Base-by-base conservation (phyloP, 2,113 vertebrate species). In the Triplophysa rosa region DNA sequence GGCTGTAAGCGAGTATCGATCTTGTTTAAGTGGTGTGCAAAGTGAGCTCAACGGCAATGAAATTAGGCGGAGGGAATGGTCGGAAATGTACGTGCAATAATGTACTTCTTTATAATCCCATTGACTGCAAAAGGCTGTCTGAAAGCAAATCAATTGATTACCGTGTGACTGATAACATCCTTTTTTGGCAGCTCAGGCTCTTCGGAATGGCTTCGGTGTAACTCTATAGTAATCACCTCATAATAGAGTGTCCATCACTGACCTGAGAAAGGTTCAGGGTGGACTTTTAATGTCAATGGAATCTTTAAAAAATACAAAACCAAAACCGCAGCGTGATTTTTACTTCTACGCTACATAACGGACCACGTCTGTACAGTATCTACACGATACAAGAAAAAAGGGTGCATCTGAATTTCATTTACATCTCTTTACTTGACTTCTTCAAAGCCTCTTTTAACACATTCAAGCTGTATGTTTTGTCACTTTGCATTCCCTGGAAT, bases 21-120 rank as follows among this genome's bases (percentile, higher is more conserved):
- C 69, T 69, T 65, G 72, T 61, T 79, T 79, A 76, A 79, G 58
- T 68, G 71, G 76, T 69, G 76, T 79, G 75, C 78, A 82, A 84
- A 68, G 63, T 69, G 75, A 81, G 63, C 75, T 61, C 69, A 61
- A 70, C 8, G 14, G 58, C 80, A 79, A 84, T 81, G 72, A 68
- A 79, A 84, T 79, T 81, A 79, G 59, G n/a, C 17, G 33, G 26
- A n/a, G 67, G 42, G 37, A n/a, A 24, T 26, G 61, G 67, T 73
- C 56, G 54, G 64, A 75, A 76, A 65, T 65, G 80, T 49, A 21
- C 54, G 52, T 49, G 76, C 14, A 21, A 66, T 82, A 71, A 84
- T 82, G 83, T 54, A 75, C 76, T 58, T 37, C 61, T 70, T 78
- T 71, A 70, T 74, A 63, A 78, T 69, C 83, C 52, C 54, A 84